These are phyloP conservation scores for Poeciliopsis gracilis DNA, from an alignment of 2,797 vertebrate genomes.

Conservation along the genomic window DNA sequence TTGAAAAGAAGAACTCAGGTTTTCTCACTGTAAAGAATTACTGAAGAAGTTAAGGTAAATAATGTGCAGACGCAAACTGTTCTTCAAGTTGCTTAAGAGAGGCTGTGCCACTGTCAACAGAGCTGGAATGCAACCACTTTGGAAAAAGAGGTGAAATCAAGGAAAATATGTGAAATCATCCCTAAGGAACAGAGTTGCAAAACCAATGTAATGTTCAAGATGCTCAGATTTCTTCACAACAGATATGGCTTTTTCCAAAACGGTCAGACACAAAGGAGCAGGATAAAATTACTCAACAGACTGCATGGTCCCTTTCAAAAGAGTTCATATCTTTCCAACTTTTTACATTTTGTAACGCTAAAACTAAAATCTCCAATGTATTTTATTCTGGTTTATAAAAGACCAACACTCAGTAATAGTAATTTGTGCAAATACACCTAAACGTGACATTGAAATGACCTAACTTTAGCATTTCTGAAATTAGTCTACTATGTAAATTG, in stretches of 20 bases:
- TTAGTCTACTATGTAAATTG: not conserved
- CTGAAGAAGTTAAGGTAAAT: not conserved
- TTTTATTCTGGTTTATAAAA: not conserved
- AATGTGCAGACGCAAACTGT: constrained; percentile 2
- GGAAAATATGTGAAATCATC: constrained; percentile 70
- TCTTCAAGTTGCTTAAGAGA: constrained; percentile 1
- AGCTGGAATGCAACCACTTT: constrained; percentile 18
- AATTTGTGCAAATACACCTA: not conserved
- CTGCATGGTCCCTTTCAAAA: not conserved
- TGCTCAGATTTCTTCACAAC: constrained; percentile 71
- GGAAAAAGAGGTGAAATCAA: constrained; percentile 33
- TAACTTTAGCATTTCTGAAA: not conserved
- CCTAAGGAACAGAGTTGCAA: constrained; percentile 75
- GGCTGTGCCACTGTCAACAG: constrained; percentile 7
- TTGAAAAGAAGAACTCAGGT: not conserved
- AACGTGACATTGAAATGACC: not conserved
- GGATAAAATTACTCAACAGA: constrained; percentile 27
- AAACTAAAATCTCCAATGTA: not conserved
- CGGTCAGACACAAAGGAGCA: constrained; percentile 20
- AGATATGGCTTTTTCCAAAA: constrained; percentile 39
- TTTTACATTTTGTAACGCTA: not conserved
- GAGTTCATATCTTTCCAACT: not conserved
- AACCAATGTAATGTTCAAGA: constrained; percentile 64
- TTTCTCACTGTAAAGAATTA: not conserved
- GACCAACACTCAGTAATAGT: not conserved